Base-by-base conservation (phyloP, 1,140 invertebrate genomes). In the Tetramorium parvispinum region DNA sequence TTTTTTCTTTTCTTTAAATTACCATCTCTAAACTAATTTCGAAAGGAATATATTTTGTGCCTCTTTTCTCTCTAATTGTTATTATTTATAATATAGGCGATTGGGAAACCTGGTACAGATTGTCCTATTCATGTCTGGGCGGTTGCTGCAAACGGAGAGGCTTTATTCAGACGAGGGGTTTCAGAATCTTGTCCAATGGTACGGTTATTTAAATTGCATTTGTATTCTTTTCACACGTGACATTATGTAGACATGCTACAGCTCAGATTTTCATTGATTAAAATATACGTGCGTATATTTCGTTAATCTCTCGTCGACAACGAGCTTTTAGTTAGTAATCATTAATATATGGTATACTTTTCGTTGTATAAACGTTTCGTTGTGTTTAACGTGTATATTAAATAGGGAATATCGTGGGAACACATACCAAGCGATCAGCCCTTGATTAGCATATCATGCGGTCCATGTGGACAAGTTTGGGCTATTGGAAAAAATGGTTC, bases 401-500 rank as follows among this genome's bases (percentile, higher is more conserved):
- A 21, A 87, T 87, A 97, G 97, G 97, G 98, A 24, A 94, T 96
- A 37, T 96, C 96, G 55, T 98, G 98, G 98, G 97, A 98, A 93
- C 97, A 98, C 89, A 94, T 96, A 91, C 96, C 97, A 51, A 97
- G 97, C 88, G 97, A 98, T 91, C 97, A 98, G 93, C 95, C 97
- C 7, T 95, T 98, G 46, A 96, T 96, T 27, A 96, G 96, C 79
- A 97, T 98, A 71, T 98, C 97, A 88, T 96, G 96, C 73, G 96
- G 97, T 43, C 96, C 96, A 10, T 95, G 96, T 37, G 94, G 96
- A 37, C 96, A 97, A 90, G 96, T 98, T n/a, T 99, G 98, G 98
- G 97, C 97, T 3, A 96, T 98, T 40, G 97, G 97, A 0, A 96
- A 97, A 89, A 98, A 98, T 95, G 98, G 98, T 51, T 98, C 98